Evolutionary conservation across 1,140 invertebrate genomes (phyloP).

Genomic region (Drosophila tsacasi): DNA sequence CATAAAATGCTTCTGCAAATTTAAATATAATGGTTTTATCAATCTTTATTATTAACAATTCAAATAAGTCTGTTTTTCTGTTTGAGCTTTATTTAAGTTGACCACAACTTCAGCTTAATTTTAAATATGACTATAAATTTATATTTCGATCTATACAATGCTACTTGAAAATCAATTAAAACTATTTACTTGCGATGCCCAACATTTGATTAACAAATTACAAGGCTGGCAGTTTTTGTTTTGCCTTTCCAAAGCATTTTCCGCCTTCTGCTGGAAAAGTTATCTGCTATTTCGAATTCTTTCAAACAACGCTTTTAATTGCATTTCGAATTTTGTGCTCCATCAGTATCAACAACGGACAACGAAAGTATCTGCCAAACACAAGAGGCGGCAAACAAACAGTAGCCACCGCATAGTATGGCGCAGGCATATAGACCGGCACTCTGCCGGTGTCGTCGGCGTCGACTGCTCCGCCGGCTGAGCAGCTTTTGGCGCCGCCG

Average conservation of each 20-base stretch:
- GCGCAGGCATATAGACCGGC: constrained; percentile 4
- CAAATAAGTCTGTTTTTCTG: background rate
- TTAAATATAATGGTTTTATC: background rate
- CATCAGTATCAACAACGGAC: constrained; percentile 10
- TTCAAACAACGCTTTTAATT: constrained; percentile 39
- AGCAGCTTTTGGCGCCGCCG: constrained; percentile 22
- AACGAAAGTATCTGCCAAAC: constrained; percentile 35
- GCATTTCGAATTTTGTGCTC: constrained; percentile 43
- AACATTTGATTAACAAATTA: constrained; percentile 17
- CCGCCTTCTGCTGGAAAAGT: constrained; percentile 15
- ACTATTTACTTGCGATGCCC: background rate
- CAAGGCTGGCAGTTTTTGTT: background rate
- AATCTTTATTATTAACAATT: background rate
- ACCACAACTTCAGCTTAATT: background rate
- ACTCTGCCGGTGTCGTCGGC: constrained; percentile 15
- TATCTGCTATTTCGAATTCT: constrained; percentile 32
- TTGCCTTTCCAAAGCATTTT: background rate
- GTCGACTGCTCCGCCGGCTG: constrained; percentile 12
- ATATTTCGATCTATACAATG: background rate
- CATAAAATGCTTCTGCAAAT: background rate
- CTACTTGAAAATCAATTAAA: constrained; percentile 11
- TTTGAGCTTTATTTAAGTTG: background rate
- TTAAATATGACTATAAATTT: background rate
- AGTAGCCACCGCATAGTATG: constrained; percentile 25
- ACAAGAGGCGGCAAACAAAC: constrained; percentile 28